These are phyloP conservation scores for Galago senegalensis DNA, from an alignment of 2,797 vertebrate genomes.

Conservation along the genomic window DNA sequence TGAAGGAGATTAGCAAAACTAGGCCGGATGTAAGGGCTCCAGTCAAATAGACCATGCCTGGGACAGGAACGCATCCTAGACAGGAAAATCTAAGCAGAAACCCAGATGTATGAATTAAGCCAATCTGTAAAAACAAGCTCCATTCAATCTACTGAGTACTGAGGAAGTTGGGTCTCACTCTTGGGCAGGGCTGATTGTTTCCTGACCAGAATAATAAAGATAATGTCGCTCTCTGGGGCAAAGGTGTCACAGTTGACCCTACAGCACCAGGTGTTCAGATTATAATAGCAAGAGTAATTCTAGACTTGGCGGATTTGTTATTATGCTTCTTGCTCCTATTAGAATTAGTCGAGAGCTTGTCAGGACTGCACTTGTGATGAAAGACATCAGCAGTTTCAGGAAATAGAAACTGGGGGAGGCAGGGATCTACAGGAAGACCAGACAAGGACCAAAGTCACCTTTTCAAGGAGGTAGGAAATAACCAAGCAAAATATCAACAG, in stretches of 20 bases:
- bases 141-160: neutral
- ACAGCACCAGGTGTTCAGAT: neutral
- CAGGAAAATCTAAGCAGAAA: conserved; percentile 58
- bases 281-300: conserved; percentile 5
- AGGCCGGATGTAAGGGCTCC: neutral
- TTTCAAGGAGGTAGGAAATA: conserved; percentile 52
- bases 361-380: neutral
- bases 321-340: neutral
- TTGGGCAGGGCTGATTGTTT: conserved; percentile 8
- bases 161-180: conserved; percentile 15
- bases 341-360: neutral
- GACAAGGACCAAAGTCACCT: conserved; percentile 21
- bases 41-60: neutral
- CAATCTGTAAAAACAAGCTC: neutral
- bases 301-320: neutral
- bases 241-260: neutral
- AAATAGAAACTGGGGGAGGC: neutral
- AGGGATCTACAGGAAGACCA: neutral
- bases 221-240: neutral
- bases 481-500: conserved; percentile 19
- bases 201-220: conserved; percentile 27
- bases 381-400: neutral
- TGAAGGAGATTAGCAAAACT: neutral
- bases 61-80: conserved; percentile 4
- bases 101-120: neutral